Base-by-base conservation (phyloP, 1,140 invertebrate genomes). In the Leptestheria dahalacensis region DNA sequence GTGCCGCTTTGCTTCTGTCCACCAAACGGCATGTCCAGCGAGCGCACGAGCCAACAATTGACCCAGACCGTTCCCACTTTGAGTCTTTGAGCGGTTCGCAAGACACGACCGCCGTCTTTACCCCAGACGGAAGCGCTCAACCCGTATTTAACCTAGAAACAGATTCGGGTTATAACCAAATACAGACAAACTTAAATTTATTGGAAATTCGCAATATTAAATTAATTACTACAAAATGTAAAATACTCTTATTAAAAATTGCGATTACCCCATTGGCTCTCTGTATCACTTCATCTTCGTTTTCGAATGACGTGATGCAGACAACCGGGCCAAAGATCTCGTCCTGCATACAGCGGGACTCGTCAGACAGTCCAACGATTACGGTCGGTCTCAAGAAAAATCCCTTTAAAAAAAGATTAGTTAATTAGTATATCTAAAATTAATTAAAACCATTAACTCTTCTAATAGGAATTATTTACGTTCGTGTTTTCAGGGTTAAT, bases 241-340 rank as follows among this genome's bases (percentile, higher is more conserved):
- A 46, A 20, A 23, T n/a, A 18, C n/a, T 15, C 20, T 29, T 23
- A 3, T 55, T 25, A 54, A 20, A 47, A 48, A 57, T 57, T 48
- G 18, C 46, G 24, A 55, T 15, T 18, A 64, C 61, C 50, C 66
- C 62, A 62, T 81, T 81, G 1, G 72, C 78, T 62, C 73, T 64
- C 57, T 66, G 21, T 29, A 81, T 70, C 0, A 75, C 77, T 60
- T 79, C 77, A 24, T 73, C 68, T 63, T 74, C 72, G n/a, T 68
- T 71, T 28, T 75, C 69, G 68, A 82, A 81, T 15, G 74, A 71
- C 0, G 71, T 66, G 48, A 81, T 63, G 64, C 75, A 79, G 15
- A 75, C 75, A 3, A 81, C 76, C 0, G 79, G 79, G 0, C 79
- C 79, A 68, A 81, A 81, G 25, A 82, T 80, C 66, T 81, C 79